These are phyloP conservation scores for Oreortyx pictus DNA, from an alignment of 2,797 vertebrate species.

Conservation along the genomic window DNA sequence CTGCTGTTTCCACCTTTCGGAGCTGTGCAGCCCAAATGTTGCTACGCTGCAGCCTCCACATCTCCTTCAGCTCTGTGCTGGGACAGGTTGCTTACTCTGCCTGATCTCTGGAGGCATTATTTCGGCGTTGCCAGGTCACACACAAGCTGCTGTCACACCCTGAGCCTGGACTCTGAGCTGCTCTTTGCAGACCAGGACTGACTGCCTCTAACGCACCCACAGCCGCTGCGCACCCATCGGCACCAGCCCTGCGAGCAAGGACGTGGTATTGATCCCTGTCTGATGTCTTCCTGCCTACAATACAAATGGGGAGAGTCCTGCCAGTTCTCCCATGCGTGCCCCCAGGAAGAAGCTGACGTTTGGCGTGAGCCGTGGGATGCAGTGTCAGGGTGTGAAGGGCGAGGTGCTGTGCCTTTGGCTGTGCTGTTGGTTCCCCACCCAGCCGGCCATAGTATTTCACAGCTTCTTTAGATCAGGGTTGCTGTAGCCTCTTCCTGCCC, in stretches of 20 bases:
- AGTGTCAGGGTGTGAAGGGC: not conserved
- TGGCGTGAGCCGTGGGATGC: not conserved
- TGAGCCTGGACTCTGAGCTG: not conserved
- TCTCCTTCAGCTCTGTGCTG: not conserved
- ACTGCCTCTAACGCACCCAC: not conserved
- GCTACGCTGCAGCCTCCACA: not conserved
- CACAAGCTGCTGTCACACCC: fast-evolving
- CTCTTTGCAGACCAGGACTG: not conserved
- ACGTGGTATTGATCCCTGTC: not conserved
- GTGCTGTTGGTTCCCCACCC: not conserved
- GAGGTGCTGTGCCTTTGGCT: not conserved
- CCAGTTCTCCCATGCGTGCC: not conserved
- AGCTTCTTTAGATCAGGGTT: not conserved
- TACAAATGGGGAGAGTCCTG: not conserved
- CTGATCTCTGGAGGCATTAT: not conserved
- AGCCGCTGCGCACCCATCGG: not conserved
- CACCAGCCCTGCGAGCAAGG: not conserved
- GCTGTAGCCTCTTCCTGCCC: not conserved
- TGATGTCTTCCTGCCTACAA: slow-evolving; percentile 20
- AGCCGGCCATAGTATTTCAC: not conserved
- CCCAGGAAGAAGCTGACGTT: not conserved
- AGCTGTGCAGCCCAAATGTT: not conserved
- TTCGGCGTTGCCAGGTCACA: not conserved
- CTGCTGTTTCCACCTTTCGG: not conserved
- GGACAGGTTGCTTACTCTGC: not conserved